A percentile compares a stretch with the other conserved stretches of the same genome.
phyloP scores from a whole-genome alignment of 2,888 invertebrate species.

The Meandrusa payeni region DNA sequence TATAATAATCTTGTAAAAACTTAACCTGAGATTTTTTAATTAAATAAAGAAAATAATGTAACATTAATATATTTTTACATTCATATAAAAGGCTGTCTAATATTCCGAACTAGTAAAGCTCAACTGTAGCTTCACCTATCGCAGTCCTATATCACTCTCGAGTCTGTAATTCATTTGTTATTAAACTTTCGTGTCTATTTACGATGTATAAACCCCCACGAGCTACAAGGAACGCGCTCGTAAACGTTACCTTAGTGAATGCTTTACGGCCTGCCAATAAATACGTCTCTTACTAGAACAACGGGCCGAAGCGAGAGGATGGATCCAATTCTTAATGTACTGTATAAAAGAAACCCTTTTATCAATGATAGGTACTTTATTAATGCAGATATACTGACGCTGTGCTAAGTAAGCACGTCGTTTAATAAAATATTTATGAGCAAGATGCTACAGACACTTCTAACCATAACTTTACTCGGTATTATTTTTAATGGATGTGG shows the following conservation, averaged over 20 bases:
- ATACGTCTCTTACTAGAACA: conserved; percentile 8
- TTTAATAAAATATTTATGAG: no score
- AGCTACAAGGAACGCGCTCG: conserved; percentile 19
- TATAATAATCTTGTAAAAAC: no score
- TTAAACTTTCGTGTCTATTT: conserved; percentile 22
- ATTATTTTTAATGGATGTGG: no score
- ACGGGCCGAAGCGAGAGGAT: not conserved
- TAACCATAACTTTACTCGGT: no score
- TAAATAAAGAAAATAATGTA: no score
- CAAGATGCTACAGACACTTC: no score
- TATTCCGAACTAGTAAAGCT: not conserved
- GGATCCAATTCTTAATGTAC: conserved; percentile 18
- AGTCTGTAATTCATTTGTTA: conserved; percentile 19
- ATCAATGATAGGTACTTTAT: conserved; percentile 8
- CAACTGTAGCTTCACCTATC: not conserved
- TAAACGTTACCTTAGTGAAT: conserved; percentile 19
- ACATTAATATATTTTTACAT: no score
- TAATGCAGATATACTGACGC: no score
- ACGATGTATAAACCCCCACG: conserved; percentile 18
- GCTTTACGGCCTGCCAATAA: conserved; percentile 17
- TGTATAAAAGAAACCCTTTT: conserved; percentile 18
- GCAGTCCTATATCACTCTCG: conserved; percentile 14
- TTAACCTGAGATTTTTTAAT: no score
- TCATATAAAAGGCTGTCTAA: no score
- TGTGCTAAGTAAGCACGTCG: no score